These are phyloP conservation scores for Musca vetustissima DNA, from an alignment of 1,140 invertebrate genomes.

Conservation along the genomic window DNA sequence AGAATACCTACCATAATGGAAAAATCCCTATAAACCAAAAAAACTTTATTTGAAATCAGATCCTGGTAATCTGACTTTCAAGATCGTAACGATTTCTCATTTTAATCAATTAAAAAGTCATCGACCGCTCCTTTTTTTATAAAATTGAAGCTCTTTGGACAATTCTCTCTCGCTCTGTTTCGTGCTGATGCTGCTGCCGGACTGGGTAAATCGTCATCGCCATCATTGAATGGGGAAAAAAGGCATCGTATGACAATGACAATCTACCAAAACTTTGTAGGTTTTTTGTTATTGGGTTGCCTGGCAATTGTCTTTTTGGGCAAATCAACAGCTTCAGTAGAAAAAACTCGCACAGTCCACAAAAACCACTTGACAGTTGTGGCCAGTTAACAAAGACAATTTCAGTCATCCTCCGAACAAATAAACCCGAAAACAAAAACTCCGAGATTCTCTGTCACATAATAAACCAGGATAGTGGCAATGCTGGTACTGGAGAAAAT, in stretches of 20 bases:
- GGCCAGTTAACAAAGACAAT: conserved; percentile 7
- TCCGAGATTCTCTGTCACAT: background rate
- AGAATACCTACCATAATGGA: background rate
- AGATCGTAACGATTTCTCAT: conserved; percentile 55
- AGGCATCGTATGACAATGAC: no score
- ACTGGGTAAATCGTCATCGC: no score
- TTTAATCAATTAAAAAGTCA: conserved; percentile 57
- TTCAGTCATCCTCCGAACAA: background rate
- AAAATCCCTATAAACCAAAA: no score
- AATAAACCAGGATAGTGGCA: background rate
- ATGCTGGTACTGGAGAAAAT: background rate
- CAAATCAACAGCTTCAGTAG: no score
- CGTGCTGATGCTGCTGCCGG: no score
- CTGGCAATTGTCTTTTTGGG: no score
- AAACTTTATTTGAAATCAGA: conserved; percentile 29
- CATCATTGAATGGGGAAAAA: no score
- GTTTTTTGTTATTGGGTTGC: no score
- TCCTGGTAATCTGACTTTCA: conserved; percentile 38
- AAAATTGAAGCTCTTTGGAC: background rate
- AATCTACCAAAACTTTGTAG: no score
- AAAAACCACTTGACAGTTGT: conserved; percentile 10
- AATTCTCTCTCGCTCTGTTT: no score
- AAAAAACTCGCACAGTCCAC: background rate
- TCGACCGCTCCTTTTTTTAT: conserved; percentile 34
- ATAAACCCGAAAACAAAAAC: background rate